Evolutionary conservation across 2,113 vertebrate species (phyloP), one percentile per base, ranked within the genome.

Genomic region (Hydropotes inermis): DNA sequence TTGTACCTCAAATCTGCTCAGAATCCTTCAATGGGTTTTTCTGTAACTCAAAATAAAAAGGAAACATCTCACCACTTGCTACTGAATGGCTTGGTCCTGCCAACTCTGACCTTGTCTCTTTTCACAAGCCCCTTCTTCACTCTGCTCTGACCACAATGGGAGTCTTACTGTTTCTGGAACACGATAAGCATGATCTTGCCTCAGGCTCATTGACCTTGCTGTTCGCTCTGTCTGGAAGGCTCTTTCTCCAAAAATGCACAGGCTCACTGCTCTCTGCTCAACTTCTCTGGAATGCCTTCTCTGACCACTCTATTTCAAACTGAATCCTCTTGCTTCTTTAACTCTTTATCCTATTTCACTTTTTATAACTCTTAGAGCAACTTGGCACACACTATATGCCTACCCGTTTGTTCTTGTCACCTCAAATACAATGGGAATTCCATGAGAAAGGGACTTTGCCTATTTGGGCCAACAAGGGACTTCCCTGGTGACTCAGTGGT

Each of bases 141-240:
- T 45, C 5, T 45, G 9, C 43, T 90, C 39, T 16, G 30, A 83
- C 16, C 6, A 30, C 52, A 67, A 5, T 6, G 23, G 33, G 3
- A 70, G 45, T 10, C 17, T 61, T 87, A 21, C 47, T 88, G 1
- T 61, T 43, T 93, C 6, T 45, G n/a, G 23, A 19, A 27, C 27
- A 16, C 0, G 3, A 45, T 21, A n/a, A 45, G 14, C 25, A 30
- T 4, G 13, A 7, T 12, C 19, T 50, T 61, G 8, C 36, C 43
- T 81, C 28, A 39, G 55, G 10, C 43, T 61, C 33, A 55, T 74
- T 92, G 16, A 91, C 21, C 21, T 87, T 47, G 7, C 8, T 33
- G 1, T 36, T 91, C 2, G 16, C 21, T 78, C 39, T 91, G 27
- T 15, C 36, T 90, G 15, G 50, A 95, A 81, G 64, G 3, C 9